Conservation (phyloP, 2,797 vertebrate genomes). For the Gymnothorax reevesii region DNA sequence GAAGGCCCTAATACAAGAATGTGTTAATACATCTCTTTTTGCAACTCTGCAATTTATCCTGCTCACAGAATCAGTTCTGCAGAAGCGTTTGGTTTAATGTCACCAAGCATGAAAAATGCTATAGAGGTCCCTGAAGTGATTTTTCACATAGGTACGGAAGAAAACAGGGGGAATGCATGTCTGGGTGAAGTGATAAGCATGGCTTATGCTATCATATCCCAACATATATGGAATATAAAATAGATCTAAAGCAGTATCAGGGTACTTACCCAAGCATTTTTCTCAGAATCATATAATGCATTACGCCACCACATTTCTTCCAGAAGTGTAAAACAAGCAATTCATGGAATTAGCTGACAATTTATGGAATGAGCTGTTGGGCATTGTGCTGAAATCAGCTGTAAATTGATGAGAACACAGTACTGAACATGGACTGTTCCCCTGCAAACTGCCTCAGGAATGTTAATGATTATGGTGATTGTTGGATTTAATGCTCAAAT, state of each 20-base stretch:
- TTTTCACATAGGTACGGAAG: neutral
- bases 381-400: neutral
- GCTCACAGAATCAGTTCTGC: neutral
- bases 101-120: neutral
- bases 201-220: neutral
- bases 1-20: neutral
- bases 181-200: constrained; percentile 4
- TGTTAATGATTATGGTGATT: neutral
- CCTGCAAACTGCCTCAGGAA: neutral
- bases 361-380: neutral
- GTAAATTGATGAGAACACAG: neutral
- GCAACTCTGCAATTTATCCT: neutral
- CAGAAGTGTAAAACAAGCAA: neutral
- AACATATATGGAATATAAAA: neutral
- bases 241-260: neutral
- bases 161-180: neutral
- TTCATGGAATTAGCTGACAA: neutral
- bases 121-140: neutral
- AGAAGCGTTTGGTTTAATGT: neutral
- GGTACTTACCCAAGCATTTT: neutral
- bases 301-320: neutral
- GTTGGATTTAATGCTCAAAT: neutral
- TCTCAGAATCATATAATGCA: neutral
- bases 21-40: neutral
- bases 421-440: neutral